Conservation (phyloP, 2,113 vertebrate species). For the Ceratotherium simum region DNA sequence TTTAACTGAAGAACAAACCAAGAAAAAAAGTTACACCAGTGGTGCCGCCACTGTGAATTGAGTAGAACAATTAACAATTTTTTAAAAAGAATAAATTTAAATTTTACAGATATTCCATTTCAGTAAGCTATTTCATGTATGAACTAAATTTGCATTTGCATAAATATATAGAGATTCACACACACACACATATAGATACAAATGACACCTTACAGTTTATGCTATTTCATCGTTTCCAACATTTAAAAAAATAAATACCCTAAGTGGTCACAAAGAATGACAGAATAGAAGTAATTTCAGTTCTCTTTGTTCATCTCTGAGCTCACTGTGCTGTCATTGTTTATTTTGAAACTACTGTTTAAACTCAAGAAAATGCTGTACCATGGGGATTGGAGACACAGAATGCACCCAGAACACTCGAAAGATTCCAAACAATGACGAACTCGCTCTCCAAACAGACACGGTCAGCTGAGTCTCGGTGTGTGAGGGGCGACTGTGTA, state of each 20-base stretch:
- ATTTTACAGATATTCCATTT: background rate
- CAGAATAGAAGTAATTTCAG: background rate
- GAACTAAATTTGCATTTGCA: background rate
- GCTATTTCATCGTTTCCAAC: background rate
- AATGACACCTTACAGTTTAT: background rate
- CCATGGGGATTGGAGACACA: background rate
- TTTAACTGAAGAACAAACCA: background rate
- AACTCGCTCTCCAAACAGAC: background rate
- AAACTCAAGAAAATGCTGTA: background rate
- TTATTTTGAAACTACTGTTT: background rate
- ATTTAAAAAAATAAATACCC: background rate
- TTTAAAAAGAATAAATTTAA: background rate
- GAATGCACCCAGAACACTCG: background rate
- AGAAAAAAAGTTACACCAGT: background rate
- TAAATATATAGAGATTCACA: background rate
- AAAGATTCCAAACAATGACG: background rate
- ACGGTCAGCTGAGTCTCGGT: background rate
- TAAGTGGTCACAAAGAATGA: background rate
- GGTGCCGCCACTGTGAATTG: background rate
- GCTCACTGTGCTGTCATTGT: background rate
- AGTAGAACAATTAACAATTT: background rate
- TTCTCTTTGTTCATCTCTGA: background rate
- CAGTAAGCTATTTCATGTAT: background rate
- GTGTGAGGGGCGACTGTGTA: background rate
- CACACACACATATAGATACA: background rate